Evolutionary conservation across 2,797 vertebrate species (phyloP), one percentile per base, ranked within the genome.

Genomic region (Protosalanx chinensis): DNA sequence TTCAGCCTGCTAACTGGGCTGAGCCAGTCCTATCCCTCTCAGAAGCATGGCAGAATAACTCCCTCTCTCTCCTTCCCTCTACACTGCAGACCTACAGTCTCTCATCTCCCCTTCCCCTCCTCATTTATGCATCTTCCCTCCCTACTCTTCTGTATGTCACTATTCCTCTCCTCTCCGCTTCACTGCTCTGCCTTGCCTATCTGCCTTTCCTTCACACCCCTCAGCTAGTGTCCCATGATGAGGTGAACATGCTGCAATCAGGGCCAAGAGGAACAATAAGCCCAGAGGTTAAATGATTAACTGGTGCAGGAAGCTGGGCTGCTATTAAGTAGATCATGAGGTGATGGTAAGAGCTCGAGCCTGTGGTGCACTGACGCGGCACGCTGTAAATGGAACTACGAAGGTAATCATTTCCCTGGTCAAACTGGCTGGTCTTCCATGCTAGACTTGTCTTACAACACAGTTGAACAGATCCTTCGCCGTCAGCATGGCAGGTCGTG

Each of bases 161-260:
- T 37, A 37, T 7, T 1, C 18, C 61, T 66, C 35, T 67, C n/a
- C 27, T 49, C 3, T 27, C n/a, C 23, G 27, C 6, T 46, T 51
- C 32, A 15, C 35, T 20, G 7, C 63, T 67, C 51, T 12, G 10
- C 15, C 67, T 29, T 27, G 23, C 23, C 23, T 27, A 27, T 27
- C 23, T 27, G 23, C 23, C 23, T 27, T 27, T 71, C 41, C 12
- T 56, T 20, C 33, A 15, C 61, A 20, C 68, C 58, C 61, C 68
- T 61, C 63, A 32, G 27, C 20, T 84, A 46, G 68, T 67, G 72
- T 77, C 78, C 79, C 68, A 62, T 77, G 49, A 66, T n/a, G 68
- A 71, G 75, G 70, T 79, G 83, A 84, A 75, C 57, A 63, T 29
- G 23, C 67, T 49, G 41, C 49, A 66, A 46, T 66, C 64, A 41